A percentile compares a stretch with the other conserved stretches of the same genome.
Conservation (phyloP, 2,888 invertebrate genomes). For the Heliothis peltigera region DNA sequence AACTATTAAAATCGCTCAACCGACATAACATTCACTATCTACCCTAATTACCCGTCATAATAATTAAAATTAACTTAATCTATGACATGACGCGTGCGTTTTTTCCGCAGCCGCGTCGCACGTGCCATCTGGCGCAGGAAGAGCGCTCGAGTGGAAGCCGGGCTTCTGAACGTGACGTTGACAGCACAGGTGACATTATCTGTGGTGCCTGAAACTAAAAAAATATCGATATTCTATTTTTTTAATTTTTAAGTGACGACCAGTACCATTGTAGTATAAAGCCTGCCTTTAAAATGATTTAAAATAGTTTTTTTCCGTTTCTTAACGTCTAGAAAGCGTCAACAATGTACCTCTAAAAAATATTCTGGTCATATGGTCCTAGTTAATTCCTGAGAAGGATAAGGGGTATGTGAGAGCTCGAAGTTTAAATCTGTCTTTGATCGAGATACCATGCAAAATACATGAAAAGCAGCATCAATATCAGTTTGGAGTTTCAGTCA, state of each 20-base stretch:
- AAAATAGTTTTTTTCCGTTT: slow-evolving; percentile 4
- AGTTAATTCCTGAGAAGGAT: not conserved
- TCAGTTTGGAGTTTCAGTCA: not conserved
- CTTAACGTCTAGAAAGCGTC: not conserved
- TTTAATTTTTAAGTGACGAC: slow-evolving; percentile 5
- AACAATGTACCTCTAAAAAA: not conserved
- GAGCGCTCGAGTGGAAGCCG: slow-evolving; percentile 84
- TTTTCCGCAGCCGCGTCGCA: slow-evolving; percentile 74
- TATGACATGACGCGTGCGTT: slow-evolving; percentile 67
- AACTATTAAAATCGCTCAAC: not conserved
- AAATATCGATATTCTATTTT: slow-evolving; percentile 1
- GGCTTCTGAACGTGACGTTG: slow-evolving; percentile 76
- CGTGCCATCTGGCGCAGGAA: slow-evolving; percentile 88
- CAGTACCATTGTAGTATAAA: no score
- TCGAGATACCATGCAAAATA: no score
- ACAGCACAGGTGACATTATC: slow-evolving; percentile 72
- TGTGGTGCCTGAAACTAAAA: slow-evolving; percentile 29
- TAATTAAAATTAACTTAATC: slow-evolving; percentile 67
- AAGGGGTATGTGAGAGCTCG: not conserved
- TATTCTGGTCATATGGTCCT: not conserved
- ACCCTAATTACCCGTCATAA: slow-evolving; percentile 44
- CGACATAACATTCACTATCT: not conserved
- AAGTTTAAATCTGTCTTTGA: not conserved
- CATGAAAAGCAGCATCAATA: not conserved
- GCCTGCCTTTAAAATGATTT: slow-evolving; percentile 7